Evolutionary conservation across 2,797 vertebrate species (phyloP).

Genomic region (Mionectes olivaceus): DNA sequence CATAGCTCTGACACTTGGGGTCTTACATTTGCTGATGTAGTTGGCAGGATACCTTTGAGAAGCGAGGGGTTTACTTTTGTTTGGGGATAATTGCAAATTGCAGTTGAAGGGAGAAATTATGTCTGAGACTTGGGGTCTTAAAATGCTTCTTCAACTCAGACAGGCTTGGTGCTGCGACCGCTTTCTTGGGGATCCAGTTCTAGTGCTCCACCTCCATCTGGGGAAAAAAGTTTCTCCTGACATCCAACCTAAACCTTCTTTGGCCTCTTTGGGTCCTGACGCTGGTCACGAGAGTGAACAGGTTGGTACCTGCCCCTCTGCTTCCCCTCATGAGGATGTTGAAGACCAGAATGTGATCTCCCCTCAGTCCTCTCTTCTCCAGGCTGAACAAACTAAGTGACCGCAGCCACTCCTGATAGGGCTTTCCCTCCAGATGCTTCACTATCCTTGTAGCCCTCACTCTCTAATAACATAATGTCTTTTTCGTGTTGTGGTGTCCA

Average conservation of each 20-base stretch:
- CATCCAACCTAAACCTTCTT: neutral
- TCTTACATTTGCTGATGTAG: neutral
- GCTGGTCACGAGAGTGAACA: neutral
- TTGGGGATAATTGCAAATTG: neutral
- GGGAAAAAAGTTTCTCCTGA: neutral
- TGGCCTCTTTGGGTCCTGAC: neutral
- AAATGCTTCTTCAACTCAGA: neutral
- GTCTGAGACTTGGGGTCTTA: neutral
- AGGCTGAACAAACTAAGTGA: neutral
- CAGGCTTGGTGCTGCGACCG: neutral
- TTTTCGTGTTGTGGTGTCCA: fast-evolving
- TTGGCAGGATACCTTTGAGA: neutral
- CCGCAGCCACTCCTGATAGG: fast-evolving
- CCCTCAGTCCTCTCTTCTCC: neutral
- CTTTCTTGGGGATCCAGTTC: neutral
- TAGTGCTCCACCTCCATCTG: too few species aligned
- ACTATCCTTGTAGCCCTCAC: fast-evolving
- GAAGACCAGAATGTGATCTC: fast-evolving
- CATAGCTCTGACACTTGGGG: neutral
- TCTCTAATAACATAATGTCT: fast-evolving
- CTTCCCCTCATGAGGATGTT: neutral
- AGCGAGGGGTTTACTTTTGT: neutral
- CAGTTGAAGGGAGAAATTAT: neutral
- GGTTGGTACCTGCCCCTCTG: fast-evolving
- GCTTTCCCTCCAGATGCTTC: neutral